Evolutionary conservation across 2,888 invertebrate genomes (phyloP), one percentile per base, ranked within the genome.

Genomic region (Apamea anceps): DNA sequence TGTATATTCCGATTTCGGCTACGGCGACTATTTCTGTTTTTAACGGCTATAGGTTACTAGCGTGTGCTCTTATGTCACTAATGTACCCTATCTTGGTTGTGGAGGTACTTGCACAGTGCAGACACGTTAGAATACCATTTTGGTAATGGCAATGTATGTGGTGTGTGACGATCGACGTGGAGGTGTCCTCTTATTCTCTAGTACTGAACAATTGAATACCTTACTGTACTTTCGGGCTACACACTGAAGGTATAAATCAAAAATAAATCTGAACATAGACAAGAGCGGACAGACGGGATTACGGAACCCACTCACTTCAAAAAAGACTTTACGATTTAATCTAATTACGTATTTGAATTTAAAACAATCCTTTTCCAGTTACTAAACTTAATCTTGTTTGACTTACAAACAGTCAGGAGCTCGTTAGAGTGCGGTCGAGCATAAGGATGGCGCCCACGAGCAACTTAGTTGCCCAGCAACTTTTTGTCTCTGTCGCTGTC

Each of bases 291-390:
- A 63, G 77, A 54, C 21, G 51, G 62, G 76, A n/a, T 37, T n/a
- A 66, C 57, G 45, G 21, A 57, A 73, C 32, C 63, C 51, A 62
- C 67, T 80, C 28, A 63, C 72, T 71, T 54, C 18, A 7, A 73
- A 85, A 87, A 80, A 68, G 42, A 37, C 67, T 80, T 78, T 32
- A 74, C 48, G 42, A 68, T 77, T 71, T 78, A 87, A 83, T 87
- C 74, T 77, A 81, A 87, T 88, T 85, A 84, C 72, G 51, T 84
- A 74, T 86, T 87, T 80, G 72, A 80, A 88, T 85, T 82, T 82
- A 72, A 37, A 88, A 78, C 79, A 72, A 77, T 42, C 77, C 81
- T 77, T 85, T 85, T 62, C 66, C 79, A 75, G 79, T 70, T 65
- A 67, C 28, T 48, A 78, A 87, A 85, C 70, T 89, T 89, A 75